Base-by-base conservation (phyloP, 2,888 invertebrate genomes). In the Nasonia oneida region DNA sequence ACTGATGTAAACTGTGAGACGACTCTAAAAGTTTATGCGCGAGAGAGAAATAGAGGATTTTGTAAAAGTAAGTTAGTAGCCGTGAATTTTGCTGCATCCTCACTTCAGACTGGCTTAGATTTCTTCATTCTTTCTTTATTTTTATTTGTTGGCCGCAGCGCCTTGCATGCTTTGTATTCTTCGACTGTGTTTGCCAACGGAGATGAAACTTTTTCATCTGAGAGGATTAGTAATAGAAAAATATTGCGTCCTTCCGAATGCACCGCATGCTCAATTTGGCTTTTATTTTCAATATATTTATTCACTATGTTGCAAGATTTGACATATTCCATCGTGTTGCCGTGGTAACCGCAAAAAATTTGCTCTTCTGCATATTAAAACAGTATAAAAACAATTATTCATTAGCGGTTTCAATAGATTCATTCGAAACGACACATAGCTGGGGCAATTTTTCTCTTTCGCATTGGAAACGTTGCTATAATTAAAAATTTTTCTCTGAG, bases 61-160 rank as follows among this genome's bases (percentile, higher is more conserved):
- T 75, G 67, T 67, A 42, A 85, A 85, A 82, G 82, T 85, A 85
- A 85, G 86, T 86, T 47, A 42, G 39, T 77, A 47, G 50, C 6
- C 76, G 80, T 85, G 81, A 77, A 61, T 84, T 76, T 57, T 18
- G 8, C 15, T 39, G 53, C 75, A 61, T 70, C 53, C 29, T 84
- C 37, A 37, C 74, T 78, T n/a, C 15, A 47, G 12, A 42, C 39
- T 73, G n/a, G 23, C 4, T 73, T 23, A 42, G 73, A 18, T 73
- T 3, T 15, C 12, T 47, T 73, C 8, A 23, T 47, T 18, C 12
- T 42, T 8, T 12, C 8, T 14, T 23, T n/a, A n/a, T 18, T 73
- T 1, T 14, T 47, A 23, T 42, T 18, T 73, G 15, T 14, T 39
- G 39, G 0, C 15, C 8, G n/a, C n/a, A 15, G 18, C 18, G 15